Evolutionary conservation across 2,113 vertebrate species (phyloP).

Genomic region (Perognathus longimembris): DNA sequence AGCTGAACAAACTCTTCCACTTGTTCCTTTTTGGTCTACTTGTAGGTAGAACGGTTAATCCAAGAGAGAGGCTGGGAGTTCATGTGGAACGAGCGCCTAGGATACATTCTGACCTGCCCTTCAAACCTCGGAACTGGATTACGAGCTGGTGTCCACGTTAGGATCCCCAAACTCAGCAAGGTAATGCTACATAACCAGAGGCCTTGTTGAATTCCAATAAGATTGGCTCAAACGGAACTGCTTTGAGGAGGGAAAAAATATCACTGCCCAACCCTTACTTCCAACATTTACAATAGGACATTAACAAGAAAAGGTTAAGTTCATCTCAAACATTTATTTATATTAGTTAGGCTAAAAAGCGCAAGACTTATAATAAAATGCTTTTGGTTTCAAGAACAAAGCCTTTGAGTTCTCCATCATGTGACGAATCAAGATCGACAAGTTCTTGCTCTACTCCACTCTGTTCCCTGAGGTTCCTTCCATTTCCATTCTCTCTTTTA

Average conservation of each 20-base stretch:
- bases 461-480: neutral
- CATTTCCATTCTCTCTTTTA: neutral
- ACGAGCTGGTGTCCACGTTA: constrained; percentile 94
- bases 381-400: neutral
- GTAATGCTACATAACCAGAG: constrained; percentile 70
- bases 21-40: neutral
- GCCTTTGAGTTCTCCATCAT: neutral
- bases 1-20: neutral
- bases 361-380: neutral
- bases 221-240: neutral
- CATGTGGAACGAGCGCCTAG: constrained; percentile 96
- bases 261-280: neutral
- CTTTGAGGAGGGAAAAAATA: neutral
- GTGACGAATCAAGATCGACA: neutral
- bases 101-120: constrained; percentile 94
- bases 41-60: constrained; percentile 93
- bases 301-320: neutral
- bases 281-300: neutral
- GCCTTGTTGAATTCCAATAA: neutral
- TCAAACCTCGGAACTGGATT: constrained; percentile 95
- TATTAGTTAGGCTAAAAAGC: neutral
- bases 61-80: constrained; percentile 96
- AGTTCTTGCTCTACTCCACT: neutral
- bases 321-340: neutral
- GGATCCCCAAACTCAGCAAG: constrained; percentile 92